Evolutionary conservation across 1,140 invertebrate species (phyloP).

Genomic region (Rhagoletis zephyria): DNA sequence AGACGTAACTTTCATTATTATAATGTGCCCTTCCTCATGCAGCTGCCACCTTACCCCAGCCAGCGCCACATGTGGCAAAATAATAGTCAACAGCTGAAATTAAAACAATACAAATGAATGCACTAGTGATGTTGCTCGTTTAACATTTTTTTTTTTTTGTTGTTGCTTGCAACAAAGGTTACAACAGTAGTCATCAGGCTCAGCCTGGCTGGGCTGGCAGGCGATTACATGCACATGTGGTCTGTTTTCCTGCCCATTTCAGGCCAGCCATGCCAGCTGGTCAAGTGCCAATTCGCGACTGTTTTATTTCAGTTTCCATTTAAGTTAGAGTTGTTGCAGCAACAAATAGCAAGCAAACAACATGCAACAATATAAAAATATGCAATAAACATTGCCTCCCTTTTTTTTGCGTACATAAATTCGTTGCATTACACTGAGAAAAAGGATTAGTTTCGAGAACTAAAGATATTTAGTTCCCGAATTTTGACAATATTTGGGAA

Average conservation of each 20-base stretch:
- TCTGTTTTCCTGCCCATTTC: background rate
- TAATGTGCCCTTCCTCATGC: background rate
- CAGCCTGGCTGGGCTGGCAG: background rate
- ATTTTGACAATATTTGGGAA: no score
- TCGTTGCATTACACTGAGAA: constrained; percentile 37
- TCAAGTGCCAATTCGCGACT: constrained; percentile 25
- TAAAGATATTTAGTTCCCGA: no score
- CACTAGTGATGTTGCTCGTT: background rate
- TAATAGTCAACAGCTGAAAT: constrained; percentile 30
- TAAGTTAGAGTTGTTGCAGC: constrained; percentile 20
- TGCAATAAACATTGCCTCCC: constrained; percentile 32
- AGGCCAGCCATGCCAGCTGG: constrained; percentile 22
- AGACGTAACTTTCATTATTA: background rate
- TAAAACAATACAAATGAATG: constrained; percentile 29
- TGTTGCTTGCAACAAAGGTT: background rate
- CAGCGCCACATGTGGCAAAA: background rate
- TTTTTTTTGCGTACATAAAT: background rate
- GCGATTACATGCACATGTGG: background rate
- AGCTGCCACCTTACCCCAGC: background rate
- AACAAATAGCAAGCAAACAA: background rate
- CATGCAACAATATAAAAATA: constrained; percentile 35
- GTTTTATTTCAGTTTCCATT: constrained; percentile 35
- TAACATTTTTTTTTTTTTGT: background rate
- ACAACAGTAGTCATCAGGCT: constrained; percentile 10
- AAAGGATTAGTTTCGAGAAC: no score